Evolutionary conservation across 2,888 invertebrate species (phyloP).

Genomic region (Thecocarcelia acutangulata): DNA sequence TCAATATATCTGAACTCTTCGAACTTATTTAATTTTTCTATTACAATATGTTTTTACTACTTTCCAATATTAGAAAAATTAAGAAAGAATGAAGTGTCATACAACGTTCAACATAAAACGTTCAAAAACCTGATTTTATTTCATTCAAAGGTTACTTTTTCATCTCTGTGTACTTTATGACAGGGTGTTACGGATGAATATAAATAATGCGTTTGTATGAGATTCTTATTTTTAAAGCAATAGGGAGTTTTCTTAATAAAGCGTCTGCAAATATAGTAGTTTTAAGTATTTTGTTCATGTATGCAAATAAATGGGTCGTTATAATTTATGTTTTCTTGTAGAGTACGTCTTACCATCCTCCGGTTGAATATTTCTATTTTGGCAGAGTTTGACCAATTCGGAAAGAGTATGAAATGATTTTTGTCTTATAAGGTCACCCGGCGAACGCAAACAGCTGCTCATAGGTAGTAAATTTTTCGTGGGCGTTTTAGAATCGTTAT

Average conservation of each 20-base stretch:
- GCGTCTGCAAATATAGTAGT: conserved; percentile 19
- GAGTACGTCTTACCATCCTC: conserved; percentile 75
- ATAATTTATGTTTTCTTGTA: conserved; percentile 19
- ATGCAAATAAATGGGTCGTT: conserved; percentile 31
- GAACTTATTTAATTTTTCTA: too few species aligned
- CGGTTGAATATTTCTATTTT: conserved; percentile 71
- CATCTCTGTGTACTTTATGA: too few species aligned
- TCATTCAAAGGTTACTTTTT: too few species aligned
- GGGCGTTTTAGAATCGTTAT: conserved; percentile 70
- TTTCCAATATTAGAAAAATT: too few species aligned
- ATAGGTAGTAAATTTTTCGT: conserved; percentile 73
- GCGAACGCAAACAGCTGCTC: conserved; percentile 79
- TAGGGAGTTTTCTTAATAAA: conserved; percentile 24
- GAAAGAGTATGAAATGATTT: conserved; percentile 80
- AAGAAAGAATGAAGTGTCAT: too few species aligned
- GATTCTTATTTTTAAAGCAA: not conserved
- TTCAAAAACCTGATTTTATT: too few species aligned
- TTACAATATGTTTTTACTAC: too few species aligned
- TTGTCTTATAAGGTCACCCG: conserved; percentile 79
- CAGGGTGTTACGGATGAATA: conserved; percentile 52
- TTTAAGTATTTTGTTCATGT: not conserved
- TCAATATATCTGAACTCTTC: too few species aligned
- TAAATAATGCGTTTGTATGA: conserved; percentile 4
- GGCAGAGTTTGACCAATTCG: conserved; percentile 78
- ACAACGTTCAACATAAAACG: too few species aligned